Evolutionary conservation across 2,113 vertebrate species (phyloP), one percentile per base, ranked within the genome.

Genomic region (Calidris pugnax): DNA sequence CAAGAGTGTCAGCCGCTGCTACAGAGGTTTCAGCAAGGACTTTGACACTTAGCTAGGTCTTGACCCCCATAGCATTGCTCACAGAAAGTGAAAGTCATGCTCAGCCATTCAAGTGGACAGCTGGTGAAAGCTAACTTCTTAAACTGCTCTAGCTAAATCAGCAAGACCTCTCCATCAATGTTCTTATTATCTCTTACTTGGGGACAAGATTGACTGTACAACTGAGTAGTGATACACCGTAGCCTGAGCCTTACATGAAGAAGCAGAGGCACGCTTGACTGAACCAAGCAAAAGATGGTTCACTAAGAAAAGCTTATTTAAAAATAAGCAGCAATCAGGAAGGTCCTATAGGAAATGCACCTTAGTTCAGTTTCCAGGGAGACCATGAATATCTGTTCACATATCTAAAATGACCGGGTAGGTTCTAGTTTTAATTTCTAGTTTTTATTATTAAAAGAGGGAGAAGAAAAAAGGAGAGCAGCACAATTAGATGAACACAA

Each of bases 371-470:
- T 80, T 95, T 79, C 78, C 95, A 94, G 94, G 81, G 77, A 75
- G 79, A 66, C 37, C 1, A 12, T 45, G 72, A 91, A 8, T 14
- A 67, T 81, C 90, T 59, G 45, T 84, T 96, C 60, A 73, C 15
- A 45, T 45, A 80, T 69, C 63, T 56, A 78, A 78, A 75, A 41
- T 45, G 60, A 74, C 17, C 51, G 43, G 50, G 69, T 20, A 10
- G 64, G 27, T 79, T 85, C 51, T 57, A 79, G 60, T 64, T 75
- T 92, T 76, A 60, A 51, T 94, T 53, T 87, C 68, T 63, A 74
- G 59, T 26, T 91, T 90, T 96, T 83, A 81, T 85, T 91, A 76
- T 45, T 93, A 94, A 95, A 93, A 28, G n/a, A 95, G 48, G 81
- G 20, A 72, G 53, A 94, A 97, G 35, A 87, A 67, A 41, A 97